A percentile compares a stretch with the other conserved stretches of the same genome.
Conservation (phyloP, 2,797 vertebrate species). For the Acanthurus lineatus region DNA sequence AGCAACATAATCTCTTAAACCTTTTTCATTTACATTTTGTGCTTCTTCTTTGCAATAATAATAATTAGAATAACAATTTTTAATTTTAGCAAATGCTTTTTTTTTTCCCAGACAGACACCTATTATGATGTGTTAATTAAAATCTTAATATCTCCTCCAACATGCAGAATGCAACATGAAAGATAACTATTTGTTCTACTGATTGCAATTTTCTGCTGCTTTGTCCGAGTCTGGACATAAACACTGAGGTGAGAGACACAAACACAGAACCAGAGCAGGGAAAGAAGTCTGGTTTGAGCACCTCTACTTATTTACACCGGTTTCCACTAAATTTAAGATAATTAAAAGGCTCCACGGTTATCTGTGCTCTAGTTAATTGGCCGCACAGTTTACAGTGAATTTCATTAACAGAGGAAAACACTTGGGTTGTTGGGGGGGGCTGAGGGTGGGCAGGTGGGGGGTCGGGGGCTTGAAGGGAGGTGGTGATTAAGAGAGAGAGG, state of each 20-base stretch:
- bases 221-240: constrained; percentile 21
- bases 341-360: constrained; percentile 75
- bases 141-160: constrained; percentile 62
- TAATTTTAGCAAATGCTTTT: constrained; percentile 56
- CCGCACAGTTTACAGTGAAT: constrained; percentile 79
- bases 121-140: constrained; percentile 75
- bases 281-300: constrained; percentile 38
- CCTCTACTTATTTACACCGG: constrained; percentile 64
- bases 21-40: constrained; percentile 30
- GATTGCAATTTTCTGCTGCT: constrained; percentile 45
- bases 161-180: constrained; percentile 49
- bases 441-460: neutral
- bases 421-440: constrained; percentile 24
- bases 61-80: constrained; percentile 54
- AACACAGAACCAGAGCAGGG: constrained; percentile 2
- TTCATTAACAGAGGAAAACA: constrained; percentile 72
- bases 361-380: constrained; percentile 80
- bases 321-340: constrained; percentile 65
- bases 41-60: constrained; percentile 27
- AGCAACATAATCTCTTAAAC: constrained; percentile 49
- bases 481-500: constrained; percentile 49
- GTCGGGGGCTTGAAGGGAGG: constrained; percentile 26
- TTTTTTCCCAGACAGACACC: constrained; percentile 35
- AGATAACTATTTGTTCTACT: constrained; percentile 61
- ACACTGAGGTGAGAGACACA: constrained; percentile 5